Base-by-base conservation (phyloP, 2,888 invertebrate species). In the Lapara coniferarum region DNA sequence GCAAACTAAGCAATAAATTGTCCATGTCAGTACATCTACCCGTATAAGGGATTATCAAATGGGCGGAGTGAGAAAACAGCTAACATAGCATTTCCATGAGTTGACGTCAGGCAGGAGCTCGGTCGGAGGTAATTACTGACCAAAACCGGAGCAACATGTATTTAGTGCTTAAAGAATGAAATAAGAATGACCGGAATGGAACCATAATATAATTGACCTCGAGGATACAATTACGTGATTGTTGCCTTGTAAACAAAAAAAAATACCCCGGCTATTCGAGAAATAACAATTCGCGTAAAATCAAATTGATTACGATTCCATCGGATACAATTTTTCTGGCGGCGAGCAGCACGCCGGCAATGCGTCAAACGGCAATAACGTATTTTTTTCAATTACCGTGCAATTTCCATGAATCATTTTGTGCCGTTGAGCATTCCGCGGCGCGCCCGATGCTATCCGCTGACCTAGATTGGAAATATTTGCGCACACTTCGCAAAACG, bases 381-480 rank as follows among this genome's bases (percentile, higher is more conserved):
- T 91, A 89, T 92, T 90, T 91, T 91, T 91, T 92, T 90, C 91
- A 91, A 92, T 92, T 91, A 91, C 91, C 79, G 81, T 86, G 88
- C 92, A 91, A 92, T 91, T 89, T 89, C 87, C 89, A 91, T 92
- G 90, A 90, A 90, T 92, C 91, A 91, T 89, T 86, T 88, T 84
- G 85, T 85, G 80, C 85, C 86, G 83, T 75, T 80, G 87, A 87
- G 85, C 85, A 85, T 85, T 85, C 85, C 81, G 78, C 78, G 78
- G 82, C 78, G 79, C 78, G 79, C 81, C 78, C 79, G 80, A 75
- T 80, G 78, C 83, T 81, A 82, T 77, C 79, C 79, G 78, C 77
- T 85, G 89, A 89, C 89, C 90, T 80, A 89, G 85, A 90, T 91
- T 84, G 85, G 81, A 85, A 88, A 89, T 90, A 87, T 91, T 89